Evolutionary conservation across 2,113 vertebrate species (phyloP), one percentile per base, ranked within the genome.

Genomic region (Pungitius pungitius): DNA sequence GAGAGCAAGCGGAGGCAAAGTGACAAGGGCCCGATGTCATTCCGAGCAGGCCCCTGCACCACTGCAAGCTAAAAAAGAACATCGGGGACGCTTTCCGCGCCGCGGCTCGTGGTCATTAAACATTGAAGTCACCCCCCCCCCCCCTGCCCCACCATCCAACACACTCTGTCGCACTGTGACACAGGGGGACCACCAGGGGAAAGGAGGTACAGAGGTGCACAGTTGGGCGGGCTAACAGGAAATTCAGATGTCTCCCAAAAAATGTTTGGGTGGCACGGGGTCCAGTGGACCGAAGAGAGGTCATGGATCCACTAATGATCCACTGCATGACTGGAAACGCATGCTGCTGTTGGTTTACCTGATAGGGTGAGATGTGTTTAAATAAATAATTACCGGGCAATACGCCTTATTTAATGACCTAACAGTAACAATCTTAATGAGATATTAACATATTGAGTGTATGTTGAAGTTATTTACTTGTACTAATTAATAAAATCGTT

Each of bases 51-150:
- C 79, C 83, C 84, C 89, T 71, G 60, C 87, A 75, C 80, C 64
- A 85, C 86, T 88, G 82, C 80, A 87, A 84, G 83, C 64, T 77
- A 90, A 84, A 51, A 52, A 91, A 89, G 84, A 85, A 82, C 84
- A 91, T 69, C 24, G 20, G 37, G 70, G 52, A 30, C 15, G 35
- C 84, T 42, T 52, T 81, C 74, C 39, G 69, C 37, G 69, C 74
- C 45, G 72, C 26, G n/a, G 81, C 80, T 79, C 22, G 66, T 45
- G 80, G 65, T 84, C 86, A 88, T 89, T 90, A 90, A 89, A 90
- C 77, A 91, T 88, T 87, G 78, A 91, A 78, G 77, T 68, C 63
- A 72, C 73, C 69, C 73, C 39, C 78, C 75, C 7, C 73, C 69
- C 73, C 39, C 78, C 75, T 35, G 33, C 33, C 33, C 33, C 7